A percentile compares a stretch with the other conserved stretches of the same genome.
phyloP scores from a whole-genome alignment of 2,113 vertebrate genomes.

The Calidris pygmaea region DNA sequence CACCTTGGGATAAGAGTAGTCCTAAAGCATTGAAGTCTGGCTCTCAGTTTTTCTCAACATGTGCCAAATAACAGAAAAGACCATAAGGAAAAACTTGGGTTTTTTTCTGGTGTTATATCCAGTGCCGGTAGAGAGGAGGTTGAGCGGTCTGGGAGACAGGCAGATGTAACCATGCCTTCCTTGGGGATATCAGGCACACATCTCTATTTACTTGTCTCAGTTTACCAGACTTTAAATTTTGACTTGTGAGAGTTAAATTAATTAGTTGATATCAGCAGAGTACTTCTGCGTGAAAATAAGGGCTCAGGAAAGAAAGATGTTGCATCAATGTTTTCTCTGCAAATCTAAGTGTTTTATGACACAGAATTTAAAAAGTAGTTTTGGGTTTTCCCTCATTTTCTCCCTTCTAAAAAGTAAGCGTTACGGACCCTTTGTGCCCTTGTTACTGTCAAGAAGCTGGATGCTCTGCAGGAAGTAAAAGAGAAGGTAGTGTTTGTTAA shows the following conservation, averaged over 20 bases:
- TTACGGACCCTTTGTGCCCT: neutral
- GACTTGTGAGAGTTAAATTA: neutral
- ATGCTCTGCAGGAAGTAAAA: neutral
- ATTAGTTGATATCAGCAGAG: neutral
- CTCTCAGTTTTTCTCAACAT: neutral
- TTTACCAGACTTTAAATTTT: neutral
- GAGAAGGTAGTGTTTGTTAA: neutral
- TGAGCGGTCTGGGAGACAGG: neutral
- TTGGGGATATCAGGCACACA: neutral
- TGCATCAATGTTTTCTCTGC: neutral
- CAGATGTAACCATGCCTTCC: neutral
- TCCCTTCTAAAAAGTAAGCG: neutral
- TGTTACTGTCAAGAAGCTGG: neutral
- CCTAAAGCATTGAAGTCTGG: neutral
- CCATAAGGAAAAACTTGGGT: neutral
- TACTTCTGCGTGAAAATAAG: neutral
- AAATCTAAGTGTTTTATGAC: neutral
- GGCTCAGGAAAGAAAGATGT: neutral
- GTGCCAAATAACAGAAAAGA: neutral
- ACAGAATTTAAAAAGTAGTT: neutral
- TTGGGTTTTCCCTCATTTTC: neutral
- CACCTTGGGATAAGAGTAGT: neutral
- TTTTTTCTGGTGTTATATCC: neutral
- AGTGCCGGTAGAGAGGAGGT: neutral
- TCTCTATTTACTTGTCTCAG: neutral